Percentiles rank a stretch among this genome's conserved stretches.
Evolutionary conservation across 1,140 invertebrate genomes (phyloP).

Genomic region (Bombus affinis): DNA sequence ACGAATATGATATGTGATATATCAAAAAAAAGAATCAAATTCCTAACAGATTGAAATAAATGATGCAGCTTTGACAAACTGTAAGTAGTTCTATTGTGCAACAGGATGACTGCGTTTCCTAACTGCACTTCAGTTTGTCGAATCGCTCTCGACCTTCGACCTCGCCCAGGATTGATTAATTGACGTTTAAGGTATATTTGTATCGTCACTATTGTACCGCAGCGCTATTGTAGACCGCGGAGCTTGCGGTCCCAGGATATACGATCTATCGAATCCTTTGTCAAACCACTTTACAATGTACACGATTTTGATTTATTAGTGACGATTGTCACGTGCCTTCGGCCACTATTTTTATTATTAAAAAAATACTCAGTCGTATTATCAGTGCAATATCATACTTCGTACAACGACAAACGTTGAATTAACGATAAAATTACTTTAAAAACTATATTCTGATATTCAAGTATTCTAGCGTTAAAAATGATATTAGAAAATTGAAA

Average conservation of each 20-base stretch:
- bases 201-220: slow-evolving; percentile 63
- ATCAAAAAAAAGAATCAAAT: not conserved
- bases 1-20: not conserved
- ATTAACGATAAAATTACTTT: not conserved
- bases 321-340: slow-evolving; percentile 13
- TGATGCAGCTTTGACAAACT: slow-evolving; percentile 53
- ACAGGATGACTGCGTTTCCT: slow-evolving; percentile 7
- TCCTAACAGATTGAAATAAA: slow-evolving; percentile 36
- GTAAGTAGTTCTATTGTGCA: slow-evolving; percentile 29
- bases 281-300: slow-evolving; percentile 22
- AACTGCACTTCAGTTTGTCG: slow-evolving; percentile 50
- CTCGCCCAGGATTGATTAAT: slow-evolving; percentile 72
- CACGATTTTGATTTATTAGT: slow-evolving; percentile 58
- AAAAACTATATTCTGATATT: not conserved
- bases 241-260: slow-evolving; percentile 22
- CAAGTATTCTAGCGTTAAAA: not conserved
- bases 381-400: not conserved
- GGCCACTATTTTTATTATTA: not conserved
- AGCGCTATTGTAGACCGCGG: slow-evolving; percentile 52
- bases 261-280: slow-evolving; percentile 48
- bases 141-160: slow-evolving; percentile 58
- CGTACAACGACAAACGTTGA: not conserved
- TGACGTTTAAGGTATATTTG: slow-evolving; percentile 68
- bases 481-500: not conserved
- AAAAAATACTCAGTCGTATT: not conserved